Evolutionary conservation across 2,113 vertebrate genomes (phyloP), one percentile per base, ranked within the genome.

Genomic region (Ceuthmochares aereus): DNA sequence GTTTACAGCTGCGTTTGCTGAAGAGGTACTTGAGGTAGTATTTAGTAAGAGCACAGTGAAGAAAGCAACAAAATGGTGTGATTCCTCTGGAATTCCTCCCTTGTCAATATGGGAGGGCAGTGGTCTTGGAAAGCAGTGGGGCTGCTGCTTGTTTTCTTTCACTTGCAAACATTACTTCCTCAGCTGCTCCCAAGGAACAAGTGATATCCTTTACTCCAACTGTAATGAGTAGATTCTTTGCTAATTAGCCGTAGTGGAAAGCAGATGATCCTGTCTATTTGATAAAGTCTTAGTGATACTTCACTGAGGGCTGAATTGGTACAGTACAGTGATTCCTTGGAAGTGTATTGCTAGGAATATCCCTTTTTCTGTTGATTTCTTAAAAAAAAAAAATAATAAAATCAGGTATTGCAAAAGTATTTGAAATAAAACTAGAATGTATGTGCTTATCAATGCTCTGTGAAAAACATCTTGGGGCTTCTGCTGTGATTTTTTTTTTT

Each of bases 21-120:
- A 77, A 60, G 75, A 69, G 82, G 52, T 60, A 10, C 87, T 96
- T 90, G 30, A 42, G 82, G 58, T 62, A 91, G 79, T 76, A 90
- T 90, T 93, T 93, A 40, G 51, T 43, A 15, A 86, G 67, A 67
- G 15, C 80, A 64, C 20, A 58, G 60, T 16, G 37, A 43, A 70
- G 93, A 95, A 93, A 92, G 83, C 70, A 88, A 55, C 52, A 47
- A 68, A 90, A 68, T 78, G 40, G 81, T 94, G 84, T 68, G 62
- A 34, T 88, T 67, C 10, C 68, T 68, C 56, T 68, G 92, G 90
- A 90, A 87, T 73, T 68, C 0, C 0, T 60, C 27, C 45, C 82
- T 52, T 29, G 83, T 68, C 85, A 78, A 59, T 73, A 66, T 18
- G 47, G 47, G 42, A 85, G 59, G 60, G 59, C 55, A 37, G 4